Evolutionary conservation across 2,888 invertebrate genomes (phyloP), one percentile per base, ranked within the genome.

Genomic region (Drosophila villosipedis): DNA sequence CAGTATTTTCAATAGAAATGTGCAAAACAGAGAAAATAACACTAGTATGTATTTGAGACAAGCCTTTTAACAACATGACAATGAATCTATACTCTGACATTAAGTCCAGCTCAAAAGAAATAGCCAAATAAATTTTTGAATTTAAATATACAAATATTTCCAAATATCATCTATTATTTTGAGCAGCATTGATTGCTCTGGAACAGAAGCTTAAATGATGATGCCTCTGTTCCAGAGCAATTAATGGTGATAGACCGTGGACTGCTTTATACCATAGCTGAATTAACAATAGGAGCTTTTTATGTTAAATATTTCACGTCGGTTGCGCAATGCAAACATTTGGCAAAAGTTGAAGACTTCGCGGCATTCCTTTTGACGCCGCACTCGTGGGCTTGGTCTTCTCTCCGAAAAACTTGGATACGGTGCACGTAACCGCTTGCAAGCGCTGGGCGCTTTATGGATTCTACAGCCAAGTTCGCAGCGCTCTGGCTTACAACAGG

Each of bases 361-460:
- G 9, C 1, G 28, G 19, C 69, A 74, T 52, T 75, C 63, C 1
- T 19, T 10, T 5, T 9, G 2, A 12, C 65, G 60, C 16, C 3
- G 16, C 0, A 33, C 6, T 4, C n/a, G 39, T 0, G 0, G 5
- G 3, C 30, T 1, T 1, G 35, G 6, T 10, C n/a, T 22, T 4
- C 5, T 7, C 7, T 91, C 91, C 5, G 91, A 87, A 16, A 58
- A 91, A 2, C 82, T 62, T 0, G 74, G 82, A 33, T 43, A 41
- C 0, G 90, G 90, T 0, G 91, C 52, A 0, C 70, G 77, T 1
- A 74, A 55, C 19, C 78, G 72, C 2, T 22, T 30, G 25, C 91
- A 90, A 3, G 39, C 16, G 0, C 22, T 28, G 0, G 49, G 53
- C 59, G 0, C 3, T 12, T 1, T 59, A 71, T 0, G 0, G 4